Percentiles rank a stretch among this genome's conserved stretches.
Evolutionary conservation across 2,888 invertebrate species (phyloP).

Genomic region (Epsilonema sp.): DNA sequence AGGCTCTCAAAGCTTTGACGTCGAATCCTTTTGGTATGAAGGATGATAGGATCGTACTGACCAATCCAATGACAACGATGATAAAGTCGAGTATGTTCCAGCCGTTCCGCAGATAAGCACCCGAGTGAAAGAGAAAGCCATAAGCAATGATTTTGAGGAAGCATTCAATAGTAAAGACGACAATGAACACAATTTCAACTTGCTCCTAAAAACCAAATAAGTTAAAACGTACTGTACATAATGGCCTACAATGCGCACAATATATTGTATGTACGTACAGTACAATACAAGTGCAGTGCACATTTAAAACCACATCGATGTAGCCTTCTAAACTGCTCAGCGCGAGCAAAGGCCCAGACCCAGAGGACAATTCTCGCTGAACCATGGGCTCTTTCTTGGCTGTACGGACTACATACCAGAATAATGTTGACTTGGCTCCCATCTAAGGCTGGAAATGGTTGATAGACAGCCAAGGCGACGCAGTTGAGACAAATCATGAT

Average conservation of each 20-base stretch:
- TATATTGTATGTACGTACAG: too few species aligned
- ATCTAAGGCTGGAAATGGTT: slow-evolving; percentile 81
- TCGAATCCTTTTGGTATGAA: slow-evolving; percentile 57
- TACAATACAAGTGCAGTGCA: too few species aligned
- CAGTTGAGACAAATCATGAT: slow-evolving; percentile 95
- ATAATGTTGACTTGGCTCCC: slow-evolving; percentile 79
- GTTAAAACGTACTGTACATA: too few species aligned
- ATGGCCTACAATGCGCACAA: too few species aligned
- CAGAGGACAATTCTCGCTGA: too few species aligned
- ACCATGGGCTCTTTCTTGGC: too few species aligned
- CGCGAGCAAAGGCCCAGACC: too few species aligned
- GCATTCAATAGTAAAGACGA: slow-evolving; percentile 96
- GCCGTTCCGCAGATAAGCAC: slow-evolving; percentile 91
- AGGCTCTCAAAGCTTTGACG: slow-evolving; percentile 92
- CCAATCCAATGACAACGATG: slow-evolving; percentile 65
- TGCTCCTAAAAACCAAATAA: slow-evolving; percentile 84
- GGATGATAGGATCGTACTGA: slow-evolving; percentile 24
- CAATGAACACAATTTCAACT: slow-evolving; percentile 92
- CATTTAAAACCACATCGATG: too few species aligned
- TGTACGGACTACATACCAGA: too few species aligned
- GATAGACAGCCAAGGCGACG: slow-evolving; percentile 86
- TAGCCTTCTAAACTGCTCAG: too few species aligned
- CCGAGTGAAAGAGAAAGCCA: slow-evolving; percentile 86
- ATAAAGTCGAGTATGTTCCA: slow-evolving; percentile 67
- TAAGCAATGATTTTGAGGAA: slow-evolving; percentile 97